A percentile compares a stretch with the other conserved stretches of the same genome.
Evolutionary conservation across 2,888 invertebrate species (phyloP).

Genomic region (Dusona sp.): DNA sequence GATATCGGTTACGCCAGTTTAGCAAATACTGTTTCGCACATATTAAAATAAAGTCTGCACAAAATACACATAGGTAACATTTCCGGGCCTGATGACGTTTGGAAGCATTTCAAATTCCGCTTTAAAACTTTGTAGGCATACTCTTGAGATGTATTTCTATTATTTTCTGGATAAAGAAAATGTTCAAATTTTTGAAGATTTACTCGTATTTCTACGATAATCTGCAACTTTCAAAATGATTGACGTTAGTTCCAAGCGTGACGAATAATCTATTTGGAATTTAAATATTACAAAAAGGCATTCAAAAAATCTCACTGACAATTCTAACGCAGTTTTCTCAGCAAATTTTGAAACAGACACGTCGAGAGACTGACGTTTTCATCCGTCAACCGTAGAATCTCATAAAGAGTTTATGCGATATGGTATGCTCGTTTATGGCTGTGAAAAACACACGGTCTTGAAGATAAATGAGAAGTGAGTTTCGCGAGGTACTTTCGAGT

Average conservation of each 20-base stretch:
- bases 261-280: background rate
- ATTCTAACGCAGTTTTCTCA: background rate
- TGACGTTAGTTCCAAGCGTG: background rate
- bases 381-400: slow-evolving; percentile 16
- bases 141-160: too few relatives aligned
- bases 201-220: too few relatives aligned
- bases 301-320: background rate
- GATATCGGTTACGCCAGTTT: too few relatives aligned
- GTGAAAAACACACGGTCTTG: slow-evolving; percentile 39
- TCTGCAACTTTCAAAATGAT: background rate
- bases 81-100: too few relatives aligned
- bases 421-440: slow-evolving; percentile 17
- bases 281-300: background rate
- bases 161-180: too few relatives aligned
- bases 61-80: too few relatives aligned
- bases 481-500: slow-evolving; percentile 34
- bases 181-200: too few relatives aligned
- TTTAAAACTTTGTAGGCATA: too few relatives aligned
- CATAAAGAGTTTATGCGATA: slow-evolving; percentile 18
- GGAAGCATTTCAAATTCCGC: too few relatives aligned
- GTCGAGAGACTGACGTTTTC: slow-evolving; percentile 38
- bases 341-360: slow-evolving; percentile 3
- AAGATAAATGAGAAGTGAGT: slow-evolving; percentile 57
- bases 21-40: too few relatives aligned
- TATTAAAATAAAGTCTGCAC: too few relatives aligned